phyloP scores from a whole-genome alignment of 2,888 invertebrate genomes.

The Eledone cirrhosa region DNA sequence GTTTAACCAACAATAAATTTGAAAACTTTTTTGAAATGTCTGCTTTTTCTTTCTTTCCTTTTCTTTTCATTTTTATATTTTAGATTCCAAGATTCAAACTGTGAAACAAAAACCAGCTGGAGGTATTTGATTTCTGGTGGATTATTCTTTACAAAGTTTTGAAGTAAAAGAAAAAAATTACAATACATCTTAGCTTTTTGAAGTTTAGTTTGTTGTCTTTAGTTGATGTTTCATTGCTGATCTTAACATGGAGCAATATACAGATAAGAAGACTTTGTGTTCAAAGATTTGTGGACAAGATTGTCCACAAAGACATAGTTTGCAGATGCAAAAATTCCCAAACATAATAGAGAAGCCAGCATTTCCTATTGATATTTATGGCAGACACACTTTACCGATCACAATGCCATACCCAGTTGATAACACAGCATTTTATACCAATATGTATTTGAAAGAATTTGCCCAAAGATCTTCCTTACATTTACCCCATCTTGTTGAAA shows the following conservation, averaged over 20 bases:
- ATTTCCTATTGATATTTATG: constrained; percentile 4
- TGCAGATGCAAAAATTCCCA: constrained; percentile 22
- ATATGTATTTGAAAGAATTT: constrained; percentile 19
- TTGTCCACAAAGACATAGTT: background rate
- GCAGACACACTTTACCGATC: background rate
- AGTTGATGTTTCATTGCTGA: too few species aligned
- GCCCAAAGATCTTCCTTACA: background rate
- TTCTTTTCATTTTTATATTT: too few species aligned
- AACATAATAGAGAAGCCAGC: constrained; percentile 7
- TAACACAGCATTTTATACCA: background rate
- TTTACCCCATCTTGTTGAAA: constrained; percentile 4
- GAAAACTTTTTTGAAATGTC: too few species aligned
- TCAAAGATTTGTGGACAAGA: constrained; percentile 12
- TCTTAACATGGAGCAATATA: constrained; percentile 4
- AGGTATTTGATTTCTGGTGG: too few species aligned
- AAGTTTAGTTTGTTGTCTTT: too few species aligned
- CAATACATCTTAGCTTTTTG: too few species aligned
- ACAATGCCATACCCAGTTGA: background rate
- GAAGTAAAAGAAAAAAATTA: too few species aligned
- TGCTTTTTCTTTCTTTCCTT: too few species aligned
- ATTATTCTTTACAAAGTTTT: too few species aligned
- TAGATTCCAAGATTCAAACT: too few species aligned
- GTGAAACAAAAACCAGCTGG: too few species aligned
- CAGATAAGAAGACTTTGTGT: background rate
- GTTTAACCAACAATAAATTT: too few species aligned